phyloP scores from a whole-genome alignment of 2,888 invertebrate genomes.

The Mellilla xanthometata region DNA sequence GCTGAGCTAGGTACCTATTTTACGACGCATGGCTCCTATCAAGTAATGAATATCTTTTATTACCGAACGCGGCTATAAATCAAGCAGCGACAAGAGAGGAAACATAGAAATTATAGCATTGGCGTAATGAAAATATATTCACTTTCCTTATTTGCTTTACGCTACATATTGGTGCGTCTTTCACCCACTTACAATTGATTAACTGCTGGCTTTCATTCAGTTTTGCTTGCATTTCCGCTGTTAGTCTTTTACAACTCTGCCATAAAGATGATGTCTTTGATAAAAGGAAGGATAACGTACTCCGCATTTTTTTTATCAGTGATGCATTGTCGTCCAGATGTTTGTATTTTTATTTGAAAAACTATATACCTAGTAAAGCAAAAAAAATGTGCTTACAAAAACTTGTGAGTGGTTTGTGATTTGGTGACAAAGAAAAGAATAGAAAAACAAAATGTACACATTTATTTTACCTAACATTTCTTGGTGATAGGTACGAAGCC shows the following conservation, averaged over 20 bases:
- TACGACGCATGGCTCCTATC: conserved; percentile 9
- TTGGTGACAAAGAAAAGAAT: too few relatives aligned
- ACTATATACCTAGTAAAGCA: too few relatives aligned
- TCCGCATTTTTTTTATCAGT: neutral
- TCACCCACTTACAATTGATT: conserved; percentile 11
- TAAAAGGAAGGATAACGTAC: neutral
- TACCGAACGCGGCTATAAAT: conserved; percentile 6
- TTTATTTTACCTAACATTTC: too few relatives aligned
- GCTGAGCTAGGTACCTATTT: conserved; percentile 1
- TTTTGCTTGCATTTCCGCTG: neutral
- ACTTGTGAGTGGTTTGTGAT: too few relatives aligned
- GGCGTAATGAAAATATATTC: conserved; percentile 6
- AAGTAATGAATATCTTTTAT: conserved; percentile 12
- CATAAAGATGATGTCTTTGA: neutral
- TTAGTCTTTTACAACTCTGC: neutral
- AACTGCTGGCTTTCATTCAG: neutral
- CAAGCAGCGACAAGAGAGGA: conserved; percentile 8
- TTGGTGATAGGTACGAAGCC: too few relatives aligned
- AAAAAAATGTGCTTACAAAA: too few relatives aligned
- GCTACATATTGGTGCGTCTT: conserved; percentile 2
- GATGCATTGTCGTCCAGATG: too few relatives aligned
- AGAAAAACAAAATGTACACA: too few relatives aligned
- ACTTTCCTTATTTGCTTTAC: conserved; percentile 12
- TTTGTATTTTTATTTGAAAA: too few relatives aligned
- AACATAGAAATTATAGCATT: conserved; percentile 5